Percentiles rank a stretch among this genome's conserved stretches.
Evolutionary conservation across 2,113 vertebrate genomes (phyloP).

Genomic region (Hippotragus niger): DNA sequence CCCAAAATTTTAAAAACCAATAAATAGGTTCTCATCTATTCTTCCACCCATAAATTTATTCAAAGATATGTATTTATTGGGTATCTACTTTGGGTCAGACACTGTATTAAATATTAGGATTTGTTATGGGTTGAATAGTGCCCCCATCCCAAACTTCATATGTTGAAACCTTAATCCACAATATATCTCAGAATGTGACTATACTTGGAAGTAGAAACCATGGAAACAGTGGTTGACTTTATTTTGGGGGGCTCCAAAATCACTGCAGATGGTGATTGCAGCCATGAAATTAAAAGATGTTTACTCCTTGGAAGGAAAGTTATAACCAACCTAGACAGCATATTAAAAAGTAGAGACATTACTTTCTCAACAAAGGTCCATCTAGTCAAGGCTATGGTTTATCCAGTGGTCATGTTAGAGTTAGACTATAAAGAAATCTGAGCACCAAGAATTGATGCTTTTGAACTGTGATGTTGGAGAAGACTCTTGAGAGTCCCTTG

Average conservation of each 20-base stretch:
- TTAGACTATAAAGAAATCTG: not conserved
- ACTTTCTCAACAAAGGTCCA: not conserved
- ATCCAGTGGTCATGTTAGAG: not conserved
- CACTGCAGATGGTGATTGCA: not conserved
- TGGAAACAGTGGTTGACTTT: not conserved
- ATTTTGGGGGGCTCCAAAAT: accelerated
- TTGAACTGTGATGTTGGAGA: not conserved
- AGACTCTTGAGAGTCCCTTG: not conserved
- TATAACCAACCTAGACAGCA: not conserved
- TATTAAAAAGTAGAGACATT: not conserved
- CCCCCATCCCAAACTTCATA: not conserved
- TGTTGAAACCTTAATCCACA: not conserved
- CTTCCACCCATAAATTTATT: not conserved
- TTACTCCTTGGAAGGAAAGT: not conserved
- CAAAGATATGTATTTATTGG: not conserved
- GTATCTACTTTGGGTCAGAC: not conserved
- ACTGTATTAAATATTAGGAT: not conserved
- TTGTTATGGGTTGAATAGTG: not conserved
- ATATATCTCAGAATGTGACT: not conserved
- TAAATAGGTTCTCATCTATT: not conserved
- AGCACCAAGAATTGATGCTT: not conserved
- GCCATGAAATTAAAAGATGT: not conserved
- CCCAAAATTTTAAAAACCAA: not conserved
- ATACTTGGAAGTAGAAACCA: not conserved
- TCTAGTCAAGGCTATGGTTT: not conserved